A percentile compares a stretch with the other conserved stretches of the same genome.
Conservation (phyloP, 2,113 vertebrate species). For the Phaethornis superciliosus region DNA sequence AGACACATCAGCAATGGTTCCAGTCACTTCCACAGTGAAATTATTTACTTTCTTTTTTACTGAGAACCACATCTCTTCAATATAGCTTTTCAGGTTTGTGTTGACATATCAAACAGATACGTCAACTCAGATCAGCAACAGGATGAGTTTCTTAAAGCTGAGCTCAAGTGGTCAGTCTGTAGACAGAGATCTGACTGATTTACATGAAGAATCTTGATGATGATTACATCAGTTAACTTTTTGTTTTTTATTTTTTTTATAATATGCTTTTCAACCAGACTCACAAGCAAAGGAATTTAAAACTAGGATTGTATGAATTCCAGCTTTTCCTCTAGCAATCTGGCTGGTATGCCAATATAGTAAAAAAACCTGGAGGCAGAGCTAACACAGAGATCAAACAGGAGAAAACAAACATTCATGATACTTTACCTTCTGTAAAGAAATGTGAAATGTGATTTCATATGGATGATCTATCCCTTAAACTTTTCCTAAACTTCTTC, state of each 20-base stretch:
- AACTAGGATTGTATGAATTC: neutral
- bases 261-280: neutral
- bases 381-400: neutral
- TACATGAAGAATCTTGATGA: neutral
- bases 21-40: neutral
- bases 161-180: neutral
- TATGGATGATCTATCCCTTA: neutral
- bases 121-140: neutral
- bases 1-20: neutral
- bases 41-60: neutral
- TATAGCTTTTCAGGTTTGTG: neutral
- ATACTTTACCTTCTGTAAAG: neutral
- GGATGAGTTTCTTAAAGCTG: neutral
- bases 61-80: neutral
- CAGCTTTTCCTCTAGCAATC: neutral
- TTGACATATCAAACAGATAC: neutral
- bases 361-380: neutral
- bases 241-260: too few species aligned
- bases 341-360: neutral
- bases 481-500: neutral
- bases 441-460: neutral
- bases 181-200: neutral
- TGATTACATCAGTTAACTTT: neutral
- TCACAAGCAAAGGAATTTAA: neutral
- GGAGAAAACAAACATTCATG: neutral